Base-by-base conservation (phyloP, 2,797 vertebrate genomes). In the Tauraco hartlaubi region DNA sequence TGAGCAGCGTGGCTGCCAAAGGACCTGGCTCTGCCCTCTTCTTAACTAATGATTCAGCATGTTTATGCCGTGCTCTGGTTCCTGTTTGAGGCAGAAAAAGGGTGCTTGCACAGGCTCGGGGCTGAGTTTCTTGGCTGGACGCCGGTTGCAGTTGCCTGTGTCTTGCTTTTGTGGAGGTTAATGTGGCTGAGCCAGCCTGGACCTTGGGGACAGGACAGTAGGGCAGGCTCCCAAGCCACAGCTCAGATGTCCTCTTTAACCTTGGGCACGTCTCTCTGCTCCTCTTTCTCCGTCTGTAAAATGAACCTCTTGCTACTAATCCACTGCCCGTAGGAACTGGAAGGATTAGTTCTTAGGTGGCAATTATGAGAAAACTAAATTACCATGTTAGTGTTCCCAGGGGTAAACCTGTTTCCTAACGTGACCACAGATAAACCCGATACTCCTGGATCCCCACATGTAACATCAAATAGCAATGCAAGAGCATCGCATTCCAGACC, bases 61-160 rank as follows among this genome's bases (percentile, higher is more conserved):
- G 33, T 68, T 71, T 58, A 9, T 28, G 12, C 44, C 25, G n/a
- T n/a, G 49, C 68, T 25, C 23, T 51, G 61, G 23, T 68, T 74
- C 68, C 91, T 28, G 31, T 41, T 49, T 61, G 82, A 75, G 68
- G 58, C 64, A 56, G 82, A 37, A 72, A 5, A 31, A 55, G n/a
- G 11, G 8, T 52, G 26, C 33, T 46, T 11, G 31, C 17, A 2
- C 17, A 16, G 28, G 0, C 76, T 59, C 0, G 0, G 29, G 49
- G 18, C 58, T 44, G 64, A 67, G 58, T 49, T 82, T 29, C 41
- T 41, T 81, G 80, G 18, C 66, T 46, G 44, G 20, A 16, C 26
- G 35, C 49, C 11, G 9, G 4, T 51, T 46, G 35, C 2, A 2
- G 55, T 82, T 66, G 59, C 61, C n/a, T 20, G 4, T 41, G 16